Evolutionary conservation across 2,113 vertebrate genomes (phyloP), one percentile per base, ranked within the genome.

Genomic region (Prionailurus viverrinus): DNA sequence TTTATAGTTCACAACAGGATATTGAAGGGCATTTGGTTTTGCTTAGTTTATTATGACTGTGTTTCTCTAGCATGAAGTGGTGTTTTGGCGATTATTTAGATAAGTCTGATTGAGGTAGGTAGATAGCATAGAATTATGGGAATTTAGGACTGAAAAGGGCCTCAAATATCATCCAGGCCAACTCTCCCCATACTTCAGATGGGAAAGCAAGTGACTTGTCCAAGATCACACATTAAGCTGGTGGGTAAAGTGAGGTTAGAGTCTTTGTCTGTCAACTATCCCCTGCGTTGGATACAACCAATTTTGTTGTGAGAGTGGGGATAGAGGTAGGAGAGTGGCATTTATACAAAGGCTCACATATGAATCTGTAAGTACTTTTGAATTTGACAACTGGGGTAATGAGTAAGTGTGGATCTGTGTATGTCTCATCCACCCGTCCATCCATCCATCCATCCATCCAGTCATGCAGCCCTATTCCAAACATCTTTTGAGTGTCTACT

Each of bases 21-120:
- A 98, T 98, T 98, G 98, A 98, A 98, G 93, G 97, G 96, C 97
- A 97, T 98, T 98, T 98, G 98, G 97, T 98, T 98, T 97, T 98
- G 97, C 96, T 98, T 97, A 98, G 89, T 97, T 97, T 97, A 98
- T 98, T 98, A 95, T 97, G 96, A 94, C 96, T 97, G 93, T 94
- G 93, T 96, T 97, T 97, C 96, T 94, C 73, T 85, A 87, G 96
- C 95, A 94, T 96, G 79, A 94, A 98, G 94, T 65, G 68, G 81
- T 95, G 69, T 92, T 95, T 83, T 65, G 71, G 97, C 95, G 95
- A 97, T 97, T 94, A 86, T 95, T 96, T 96, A 96, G 95, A 96
- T 97, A 96, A 97, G 36, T 94, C 87, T 94, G 92, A 96, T 95
- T 81, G 81, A 81, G 78, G 69, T 73, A 69, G 91, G 31, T 74